Percentiles rank a stretch among this genome's conserved stretches.
Conservation (phyloP, 2,797 vertebrate species). For the Acridotheres tristis region DNA sequence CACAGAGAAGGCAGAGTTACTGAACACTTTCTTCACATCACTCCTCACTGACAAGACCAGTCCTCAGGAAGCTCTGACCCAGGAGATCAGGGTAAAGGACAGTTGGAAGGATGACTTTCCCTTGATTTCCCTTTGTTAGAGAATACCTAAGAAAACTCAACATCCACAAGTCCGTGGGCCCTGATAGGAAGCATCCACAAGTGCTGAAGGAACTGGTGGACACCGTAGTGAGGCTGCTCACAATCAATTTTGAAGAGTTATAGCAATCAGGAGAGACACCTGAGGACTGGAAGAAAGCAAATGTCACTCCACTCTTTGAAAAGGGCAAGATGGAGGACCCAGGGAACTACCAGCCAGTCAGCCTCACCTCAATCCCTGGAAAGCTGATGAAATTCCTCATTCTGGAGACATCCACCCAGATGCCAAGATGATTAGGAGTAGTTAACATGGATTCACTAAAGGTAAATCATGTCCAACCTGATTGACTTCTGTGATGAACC, state of each 20-base stretch:
- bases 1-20: background rate
- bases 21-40: background rate
- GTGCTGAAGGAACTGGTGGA: background rate
- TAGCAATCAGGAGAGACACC: background rate
- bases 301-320: background rate
- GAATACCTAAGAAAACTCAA: background rate
- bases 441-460: no score
- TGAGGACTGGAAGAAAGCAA: background rate
- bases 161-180: no score
- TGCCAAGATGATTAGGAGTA: no score
- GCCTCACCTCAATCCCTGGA: no score
- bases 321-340: no score
- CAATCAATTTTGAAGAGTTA: background rate
- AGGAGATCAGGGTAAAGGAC: background rate
- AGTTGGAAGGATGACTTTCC: background rate
- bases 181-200: background rate
- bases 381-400: no score
- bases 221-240: fast-evolving
- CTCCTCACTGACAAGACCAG: background rate
- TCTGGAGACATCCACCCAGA: no score
- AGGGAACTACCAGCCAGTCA: no score
- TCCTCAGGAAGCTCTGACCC: background rate
- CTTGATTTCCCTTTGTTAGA: background rate
- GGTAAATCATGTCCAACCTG: no score
- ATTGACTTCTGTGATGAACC: no score